Conservation (phyloP, 2,888 invertebrate species). For the Lycia hirtaria region DNA sequence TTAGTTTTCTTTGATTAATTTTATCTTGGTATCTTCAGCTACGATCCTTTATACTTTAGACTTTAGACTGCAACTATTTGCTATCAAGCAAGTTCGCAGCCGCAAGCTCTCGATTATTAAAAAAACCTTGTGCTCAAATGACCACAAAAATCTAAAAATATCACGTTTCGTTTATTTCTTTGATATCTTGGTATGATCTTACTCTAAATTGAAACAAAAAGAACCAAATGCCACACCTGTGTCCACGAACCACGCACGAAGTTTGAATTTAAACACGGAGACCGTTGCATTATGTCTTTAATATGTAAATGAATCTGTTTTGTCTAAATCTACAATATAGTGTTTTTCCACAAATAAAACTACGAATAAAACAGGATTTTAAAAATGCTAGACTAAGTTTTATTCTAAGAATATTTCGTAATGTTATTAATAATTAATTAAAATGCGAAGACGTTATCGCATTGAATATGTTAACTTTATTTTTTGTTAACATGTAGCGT, state of each 20-base stretch:
- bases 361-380: not conserved
- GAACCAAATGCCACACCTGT: conserved; percentile 15
- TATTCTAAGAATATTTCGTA: not conserved
- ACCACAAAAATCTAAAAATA: not conserved
- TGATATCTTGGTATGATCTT: too few relatives aligned
- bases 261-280: conserved; percentile 19
- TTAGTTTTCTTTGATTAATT: too few relatives aligned
- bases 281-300: conserved; percentile 23
- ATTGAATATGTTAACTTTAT: not conserved
- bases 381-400: not conserved
- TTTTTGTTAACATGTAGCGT: not conserved
- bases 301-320: conserved; percentile 24
- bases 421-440: conserved; percentile 1
- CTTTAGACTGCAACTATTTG: too few relatives aligned
- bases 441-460: not conserved
- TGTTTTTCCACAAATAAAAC: conserved; percentile 19
- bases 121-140: too few relatives aligned
- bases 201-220: conserved; percentile 13
- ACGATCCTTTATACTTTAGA: too few relatives aligned
- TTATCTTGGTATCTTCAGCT: too few relatives aligned
- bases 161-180: not conserved
- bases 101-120: too few relatives aligned
- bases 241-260: conserved; percentile 9
- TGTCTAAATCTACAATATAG: conserved; percentile 12
- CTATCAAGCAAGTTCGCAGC: too few relatives aligned